Base-by-base conservation (phyloP, 2,797 vertebrate species). In the Pseudotriccus pelzelni region DNA sequence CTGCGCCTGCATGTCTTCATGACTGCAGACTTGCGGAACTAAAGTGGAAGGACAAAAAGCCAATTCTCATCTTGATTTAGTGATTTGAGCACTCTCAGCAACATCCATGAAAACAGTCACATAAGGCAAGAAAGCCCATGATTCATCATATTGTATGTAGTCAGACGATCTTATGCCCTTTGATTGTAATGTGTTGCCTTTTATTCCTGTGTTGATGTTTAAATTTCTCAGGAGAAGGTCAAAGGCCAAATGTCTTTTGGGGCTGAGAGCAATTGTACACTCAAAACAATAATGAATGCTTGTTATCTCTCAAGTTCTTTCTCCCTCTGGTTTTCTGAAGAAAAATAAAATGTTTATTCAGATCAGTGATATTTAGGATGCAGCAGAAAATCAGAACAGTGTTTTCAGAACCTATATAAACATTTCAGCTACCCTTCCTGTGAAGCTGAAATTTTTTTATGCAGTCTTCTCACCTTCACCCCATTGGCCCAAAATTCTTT, bases 201-300 rank as follows among this genome's bases (percentile, higher is more conserved):
- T 92, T 92, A 88, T 88, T 78, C 56, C 41, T 62, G 5, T 43
- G 62, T 36, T 89, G 49, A 44, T 92, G 74, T 81, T 94, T 87
- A 73, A 83, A 89, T 96, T 95, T 93, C 81, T 94, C 50, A 63
- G 37, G 34, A 36, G 75, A 76, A 89, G 53, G 53, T 80, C 50
- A 63, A 95, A 84, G 37, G 67, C 47, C 80, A 78, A 84, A 63
- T 81, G 64, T 70, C 52, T 90, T 93, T 43, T 70, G 69, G 41
- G 58, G 32, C 73, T 89, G 46, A 77, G 47, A 93, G 47, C 75
- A 95, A 49, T 78, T 72, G 64, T 93, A 70, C 6, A n/a, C 78
- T 81, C 63, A 43, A 27, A 92, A 67, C 85, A 92, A 53, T 96
- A 93, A 94, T 81, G 87, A 88, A 66, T 87, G 18, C 79, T 91